These are phyloP conservation scores for Staurois parvus DNA, from an alignment of 2,797 vertebrate genomes.

Conservation along the genomic window DNA sequence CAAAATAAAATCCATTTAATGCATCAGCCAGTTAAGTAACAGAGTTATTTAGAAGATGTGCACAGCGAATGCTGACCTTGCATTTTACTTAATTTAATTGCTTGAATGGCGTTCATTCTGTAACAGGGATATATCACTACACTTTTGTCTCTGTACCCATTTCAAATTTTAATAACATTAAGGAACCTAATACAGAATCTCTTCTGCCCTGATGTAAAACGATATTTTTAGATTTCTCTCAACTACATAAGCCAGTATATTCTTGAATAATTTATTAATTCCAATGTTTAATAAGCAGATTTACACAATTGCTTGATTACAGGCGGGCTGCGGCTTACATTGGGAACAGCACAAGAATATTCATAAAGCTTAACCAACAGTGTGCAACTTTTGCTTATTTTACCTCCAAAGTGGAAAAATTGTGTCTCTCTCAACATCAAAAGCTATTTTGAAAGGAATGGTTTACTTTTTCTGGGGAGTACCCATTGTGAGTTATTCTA, in stretches of 20 bases:
- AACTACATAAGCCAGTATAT: slow-evolving; percentile 22
- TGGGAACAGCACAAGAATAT: not conserved
- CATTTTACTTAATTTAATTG: slow-evolving; percentile 38
- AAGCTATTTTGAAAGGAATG: too few relatives aligned
- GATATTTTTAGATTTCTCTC: slow-evolving; percentile 39
- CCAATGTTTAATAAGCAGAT: slow-evolving; percentile 46
- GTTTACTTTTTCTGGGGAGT: too few relatives aligned
- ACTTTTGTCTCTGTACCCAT: not conserved
- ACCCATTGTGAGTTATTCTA: too few relatives aligned
- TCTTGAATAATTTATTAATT: slow-evolving; percentile 57
- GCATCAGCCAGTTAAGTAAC: not conserved
- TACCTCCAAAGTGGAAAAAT: not conserved
- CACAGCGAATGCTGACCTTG: slow-evolving; percentile 18
- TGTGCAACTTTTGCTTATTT: not conserved
- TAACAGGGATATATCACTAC: slow-evolving; percentile 3
- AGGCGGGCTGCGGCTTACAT: slow-evolving; percentile 10
- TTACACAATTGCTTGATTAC: slow-evolving; percentile 33
- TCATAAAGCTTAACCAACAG: not conserved
- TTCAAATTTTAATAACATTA: slow-evolving; percentile 39
- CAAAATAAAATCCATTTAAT: not conserved
- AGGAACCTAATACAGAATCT: not conserved
- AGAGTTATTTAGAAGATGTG: slow-evolving; percentile 30
- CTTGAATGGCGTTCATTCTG: not conserved
- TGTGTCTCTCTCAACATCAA: too few relatives aligned
- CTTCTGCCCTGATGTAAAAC: not conserved